phyloP scores from a whole-genome alignment of 2,113 vertebrate species.

The Guaruba guarouba region DNA sequence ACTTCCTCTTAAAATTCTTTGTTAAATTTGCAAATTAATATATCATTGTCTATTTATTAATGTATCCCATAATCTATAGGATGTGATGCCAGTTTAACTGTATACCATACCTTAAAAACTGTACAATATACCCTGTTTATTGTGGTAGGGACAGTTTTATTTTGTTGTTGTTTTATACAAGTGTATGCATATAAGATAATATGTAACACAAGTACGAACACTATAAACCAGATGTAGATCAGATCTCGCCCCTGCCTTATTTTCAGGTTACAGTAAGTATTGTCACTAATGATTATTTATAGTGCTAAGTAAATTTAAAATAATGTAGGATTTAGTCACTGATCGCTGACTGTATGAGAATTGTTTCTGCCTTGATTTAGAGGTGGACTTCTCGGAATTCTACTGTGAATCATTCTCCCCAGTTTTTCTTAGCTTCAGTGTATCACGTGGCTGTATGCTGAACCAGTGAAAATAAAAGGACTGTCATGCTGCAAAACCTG shows the following conservation, averaged over 20 bases:
- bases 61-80: neutral
- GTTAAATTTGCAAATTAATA: neutral
- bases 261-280: neutral
- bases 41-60: constrained; percentile 4
- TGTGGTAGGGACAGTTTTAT: constrained; percentile 11
- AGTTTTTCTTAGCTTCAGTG: neutral
- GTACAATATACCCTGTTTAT: constrained; percentile 5
- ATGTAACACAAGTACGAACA: neutral
- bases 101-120: constrained; percentile 8
- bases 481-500: neutral
- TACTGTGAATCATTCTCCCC: constrained; percentile 16
- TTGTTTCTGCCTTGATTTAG: constrained; percentile 10
- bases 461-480: constrained; percentile 38
- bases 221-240: neutral
- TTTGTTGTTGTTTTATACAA: constrained; percentile 35
- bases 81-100: neutral
- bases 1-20: neutral
- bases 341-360: neutral
- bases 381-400: neutral
- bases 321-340: constrained; percentile 1
- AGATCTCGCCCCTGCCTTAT: neutral
- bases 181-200: neutral
- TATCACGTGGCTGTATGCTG: neutral
- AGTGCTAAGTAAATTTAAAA: neutral
- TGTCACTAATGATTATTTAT: neutral